These are phyloP conservation scores for Ennomos erosarius DNA, from an alignment of 2,888 invertebrate species.

Conservation along the genomic window DNA sequence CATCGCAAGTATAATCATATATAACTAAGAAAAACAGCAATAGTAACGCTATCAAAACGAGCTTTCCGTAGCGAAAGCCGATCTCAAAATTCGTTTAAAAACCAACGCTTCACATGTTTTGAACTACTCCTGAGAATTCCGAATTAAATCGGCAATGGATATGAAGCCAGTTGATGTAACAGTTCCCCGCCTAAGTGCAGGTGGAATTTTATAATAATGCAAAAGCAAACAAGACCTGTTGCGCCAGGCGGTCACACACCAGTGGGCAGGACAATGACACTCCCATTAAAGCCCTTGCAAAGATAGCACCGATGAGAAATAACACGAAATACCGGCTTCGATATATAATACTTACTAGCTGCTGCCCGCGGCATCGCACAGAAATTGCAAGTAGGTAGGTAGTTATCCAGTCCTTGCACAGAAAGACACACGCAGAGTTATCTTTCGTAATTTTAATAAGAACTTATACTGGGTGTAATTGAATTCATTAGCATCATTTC, in stretches of 20 bases:
- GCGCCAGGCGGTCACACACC: conserved; percentile 62
- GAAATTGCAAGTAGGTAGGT: too few relatives aligned
- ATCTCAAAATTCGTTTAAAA: neutral
- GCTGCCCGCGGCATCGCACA: too few relatives aligned
- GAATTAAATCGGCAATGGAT: conserved; percentile 43
- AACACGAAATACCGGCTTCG: too few relatives aligned
- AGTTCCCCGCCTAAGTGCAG: conserved; percentile 39
- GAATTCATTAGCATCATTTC: too few relatives aligned
- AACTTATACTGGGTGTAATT: too few relatives aligned
- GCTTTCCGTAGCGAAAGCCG: neutral
- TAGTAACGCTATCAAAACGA: too few relatives aligned
- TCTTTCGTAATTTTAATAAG: too few relatives aligned
- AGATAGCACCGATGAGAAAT: conserved; percentile 6
- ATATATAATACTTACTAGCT: too few relatives aligned
- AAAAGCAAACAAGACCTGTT: conserved; percentile 71
- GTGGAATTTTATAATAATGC: conserved; percentile 78
- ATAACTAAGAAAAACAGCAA: too few relatives aligned
- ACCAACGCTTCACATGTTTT: conserved; percentile 11
- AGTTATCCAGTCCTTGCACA: too few relatives aligned
- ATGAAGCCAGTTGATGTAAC: conserved; percentile 36
- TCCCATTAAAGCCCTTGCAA: conserved; percentile 40
- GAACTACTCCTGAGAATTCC: neutral
- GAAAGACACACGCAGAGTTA: too few relatives aligned
- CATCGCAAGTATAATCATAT: too few relatives aligned
- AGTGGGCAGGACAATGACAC: conserved; percentile 77